Base-by-base conservation (phyloP, 2,797 vertebrate species). In the Sebastes elongatus region DNA sequence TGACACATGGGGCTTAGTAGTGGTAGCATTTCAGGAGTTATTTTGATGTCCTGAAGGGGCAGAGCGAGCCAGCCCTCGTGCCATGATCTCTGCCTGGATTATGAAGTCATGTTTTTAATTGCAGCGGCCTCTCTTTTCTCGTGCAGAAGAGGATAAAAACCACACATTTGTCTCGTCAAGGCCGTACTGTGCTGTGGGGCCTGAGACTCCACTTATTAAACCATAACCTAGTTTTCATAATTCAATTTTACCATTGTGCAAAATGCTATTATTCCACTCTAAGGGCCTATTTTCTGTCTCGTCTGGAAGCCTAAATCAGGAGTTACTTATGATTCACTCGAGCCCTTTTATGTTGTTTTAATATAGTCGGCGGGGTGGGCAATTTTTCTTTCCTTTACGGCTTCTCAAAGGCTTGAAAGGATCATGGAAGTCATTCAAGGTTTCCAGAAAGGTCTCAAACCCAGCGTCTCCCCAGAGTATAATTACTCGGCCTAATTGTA, bases 81-180 rank as follows among this genome's bases (percentile, higher is more conserved):
- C 72, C 61, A 72, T 78, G 73, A 80, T 74, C 71, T 68, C 70
- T 76, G 82, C 62, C 73, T 78, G 67, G 82, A 74, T 86, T 23
- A 78, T 90, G 85, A 89, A 84, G 84, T 92, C 84, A 87, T 90
- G 61, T 62, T 84, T 86, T 78, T 83, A 75, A 83, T 90, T 88
- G 74, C 35, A 68, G 57, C 27, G 1, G 25, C 42, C 27, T 63
- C 49, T 75, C 16, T 72, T 63, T 81, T 79, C 5, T 72, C 4
- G 5, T 33, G n/a, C 49, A 76, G 10, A 42, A 67, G 52, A 63
- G 52, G 55, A 86, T 70, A 49, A 64, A 88, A 90, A 76, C 28
- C 79, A 76, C 80, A 79, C 75, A n/a, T 84, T 80, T 73, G 63
- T 85, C 66, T 82, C 78, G 74, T 55, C 9, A 5, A 84, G 78